Conservation (phyloP, 2,888 invertebrate genomes). For the Incurvaria masculella region DNA sequence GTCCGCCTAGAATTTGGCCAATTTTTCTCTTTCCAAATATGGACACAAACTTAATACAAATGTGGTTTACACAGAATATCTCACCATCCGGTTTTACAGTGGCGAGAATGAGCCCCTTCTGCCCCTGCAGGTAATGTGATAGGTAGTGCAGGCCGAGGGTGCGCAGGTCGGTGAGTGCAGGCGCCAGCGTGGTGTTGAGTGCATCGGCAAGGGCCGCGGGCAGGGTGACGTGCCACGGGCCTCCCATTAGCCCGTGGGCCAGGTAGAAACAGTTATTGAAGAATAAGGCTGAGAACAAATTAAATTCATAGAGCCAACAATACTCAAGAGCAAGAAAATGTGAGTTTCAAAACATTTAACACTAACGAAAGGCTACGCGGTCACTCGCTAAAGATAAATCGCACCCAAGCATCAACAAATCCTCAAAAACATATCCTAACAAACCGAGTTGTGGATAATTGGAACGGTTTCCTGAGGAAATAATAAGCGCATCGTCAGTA, state of each 20-base stretch:
- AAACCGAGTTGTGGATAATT: too few species aligned
- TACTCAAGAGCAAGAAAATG: not conserved
- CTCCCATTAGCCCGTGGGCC: conserved; percentile 46
- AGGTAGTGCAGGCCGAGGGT: conserved; percentile 44
- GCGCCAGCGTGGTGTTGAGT: conserved; percentile 31
- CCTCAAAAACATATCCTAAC: too few species aligned
- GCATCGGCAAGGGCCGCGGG: conserved; percentile 29
- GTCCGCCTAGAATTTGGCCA: too few species aligned
- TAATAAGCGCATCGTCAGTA: too few species aligned
- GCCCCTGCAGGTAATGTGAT: conserved; percentile 38
- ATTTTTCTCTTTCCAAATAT: too few species aligned
- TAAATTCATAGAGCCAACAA: not conserved
- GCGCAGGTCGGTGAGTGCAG: conserved; percentile 42
- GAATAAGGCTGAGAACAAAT: conserved; percentile 35
- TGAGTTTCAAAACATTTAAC: too few species aligned
- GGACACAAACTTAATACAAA: too few species aligned
- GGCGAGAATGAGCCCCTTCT: conserved; percentile 34
- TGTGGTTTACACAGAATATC: too few species aligned
- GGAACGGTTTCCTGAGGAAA: too few species aligned
- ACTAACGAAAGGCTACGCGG: too few species aligned
- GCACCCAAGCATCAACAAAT: too few species aligned
- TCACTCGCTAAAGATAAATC: too few species aligned
- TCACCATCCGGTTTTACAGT: conserved; percentile 37
- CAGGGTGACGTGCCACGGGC: conserved; percentile 41
- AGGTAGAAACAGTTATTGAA: conserved; percentile 53